Base-by-base conservation (phyloP, 2,797 vertebrate species). In the Miichthys miiuy region DNA sequence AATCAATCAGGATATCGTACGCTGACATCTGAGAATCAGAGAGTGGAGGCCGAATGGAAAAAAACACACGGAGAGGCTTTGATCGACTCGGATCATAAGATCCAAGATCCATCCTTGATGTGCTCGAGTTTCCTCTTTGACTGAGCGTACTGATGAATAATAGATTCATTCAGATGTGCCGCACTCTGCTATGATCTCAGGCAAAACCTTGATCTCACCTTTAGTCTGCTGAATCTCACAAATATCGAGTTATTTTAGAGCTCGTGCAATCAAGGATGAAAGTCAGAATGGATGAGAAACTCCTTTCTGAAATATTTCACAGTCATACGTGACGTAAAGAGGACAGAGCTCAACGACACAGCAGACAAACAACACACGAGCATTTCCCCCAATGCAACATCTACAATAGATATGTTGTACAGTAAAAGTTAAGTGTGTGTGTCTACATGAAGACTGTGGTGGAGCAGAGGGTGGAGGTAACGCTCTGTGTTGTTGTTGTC, bases 81-180 rank as follows among this genome's bases (percentile, higher is more conserved):
- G 63, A 79, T 42, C 12, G 57, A 42, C 82, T 79, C 56, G n/a
- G 66, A 85, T 79, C 75, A 54, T n/a, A 42, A 65, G 60, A 84
- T 85, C 84, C 63, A 7, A 81, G 82, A 73, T 65, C 75, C 83
- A 77, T 79, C 84, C 88, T 81, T 85, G 84, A 85, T 75, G 69
- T 65, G 81, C 75, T 74, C 46, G 14, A 60, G 63, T 81, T 79
- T 69, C 58, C 21, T 18, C n/a, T 58, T 46, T 2, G 50, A 66
- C 55, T 63, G 47, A 21, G n/a, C 3, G 44, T 8, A 1, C 38
- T 56, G 0, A 17, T 84, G 7, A 82, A 76, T 68, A 74, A 78
- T 67, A 46, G 23, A 83, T 64, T 7, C 0, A 68, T 21, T 79
- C 47, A 27, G 72, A 79, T 48, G 75, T 42, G 42, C 47, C 9